These are phyloP conservation scores for Synaphobranchus kaupii DNA, from an alignment of 2,797 vertebrate genomes.

Conservation along the genomic window DNA sequence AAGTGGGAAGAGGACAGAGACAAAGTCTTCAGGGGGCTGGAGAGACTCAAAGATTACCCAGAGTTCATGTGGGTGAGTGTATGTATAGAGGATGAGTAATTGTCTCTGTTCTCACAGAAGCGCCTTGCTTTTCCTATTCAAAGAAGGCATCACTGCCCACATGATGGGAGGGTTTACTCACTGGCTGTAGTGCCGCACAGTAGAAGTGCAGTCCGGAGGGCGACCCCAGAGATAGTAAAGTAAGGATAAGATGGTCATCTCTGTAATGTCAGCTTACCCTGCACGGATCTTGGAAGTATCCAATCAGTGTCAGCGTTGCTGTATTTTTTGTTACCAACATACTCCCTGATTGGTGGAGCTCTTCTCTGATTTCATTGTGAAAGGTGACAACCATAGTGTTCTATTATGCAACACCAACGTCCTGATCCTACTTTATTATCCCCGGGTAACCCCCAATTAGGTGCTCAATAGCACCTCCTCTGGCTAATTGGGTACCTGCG, in stretches of 20 bases:
- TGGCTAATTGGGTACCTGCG: background rate
- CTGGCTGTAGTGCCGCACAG: background rate
- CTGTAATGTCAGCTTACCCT: background rate
- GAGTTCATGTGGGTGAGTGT: constrained; percentile 95
- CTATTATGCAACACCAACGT: background rate
- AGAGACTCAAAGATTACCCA: constrained; percentile 86
- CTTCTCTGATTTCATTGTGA: background rate
- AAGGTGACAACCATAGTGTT: background rate
- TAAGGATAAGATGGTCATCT: too few species aligned
- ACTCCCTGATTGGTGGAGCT: background rate
- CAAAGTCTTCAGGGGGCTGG: constrained; percentile 82
- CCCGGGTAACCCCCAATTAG: background rate
- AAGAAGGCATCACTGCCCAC: background rate
- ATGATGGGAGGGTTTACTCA: background rate
- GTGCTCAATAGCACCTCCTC: background rate
- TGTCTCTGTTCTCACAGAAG: background rate
- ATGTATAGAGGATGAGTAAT: background rate
- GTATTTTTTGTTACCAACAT: background rate
- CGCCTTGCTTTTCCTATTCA: background rate
- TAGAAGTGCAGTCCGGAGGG: too few species aligned
- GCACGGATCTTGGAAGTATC: background rate
- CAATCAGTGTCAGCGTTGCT: background rate
- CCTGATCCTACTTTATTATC: background rate
- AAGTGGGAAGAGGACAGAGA: constrained; percentile 96
- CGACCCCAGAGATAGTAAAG: too few species aligned